phyloP scores from a whole-genome alignment of 2,888 invertebrate species.

The Branchinecta sandiegonensis region DNA sequence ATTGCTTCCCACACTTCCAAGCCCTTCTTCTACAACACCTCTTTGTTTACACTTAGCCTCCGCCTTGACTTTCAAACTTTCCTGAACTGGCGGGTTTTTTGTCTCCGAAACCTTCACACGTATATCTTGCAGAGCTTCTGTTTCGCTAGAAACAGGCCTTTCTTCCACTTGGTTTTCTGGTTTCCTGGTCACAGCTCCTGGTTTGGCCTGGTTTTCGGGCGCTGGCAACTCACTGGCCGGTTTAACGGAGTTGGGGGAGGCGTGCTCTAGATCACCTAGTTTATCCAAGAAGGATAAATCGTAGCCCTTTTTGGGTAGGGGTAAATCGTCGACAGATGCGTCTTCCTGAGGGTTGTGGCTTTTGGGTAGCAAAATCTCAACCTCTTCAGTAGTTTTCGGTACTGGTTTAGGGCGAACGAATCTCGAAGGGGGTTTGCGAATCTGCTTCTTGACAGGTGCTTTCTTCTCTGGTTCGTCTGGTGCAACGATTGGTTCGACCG shows the following conservation, averaged over 20 bases:
- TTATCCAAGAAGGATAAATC: slow-evolving; percentile 24
- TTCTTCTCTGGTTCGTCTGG: not conserved
- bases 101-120: not conserved
- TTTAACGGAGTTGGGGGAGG: slow-evolving; percentile 17
- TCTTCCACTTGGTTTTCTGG: not conserved
- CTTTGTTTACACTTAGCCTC: too few species aligned
- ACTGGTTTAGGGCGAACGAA: not conserved
- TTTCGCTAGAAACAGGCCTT: not conserved
- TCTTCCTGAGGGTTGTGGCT: not conserved
- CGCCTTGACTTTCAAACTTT: not conserved
- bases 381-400: not conserved
- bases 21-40: too few species aligned
- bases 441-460: not conserved
- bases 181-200: too few species aligned
- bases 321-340: not conserved
- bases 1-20: too few species aligned
- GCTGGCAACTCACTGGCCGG: not conserved
- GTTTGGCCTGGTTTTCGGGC: not conserved
- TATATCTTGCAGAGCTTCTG: not conserved
- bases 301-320: slow-evolving; percentile 24
- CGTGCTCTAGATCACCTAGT: slow-evolving; percentile 23
- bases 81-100: not conserved
- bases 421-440: not conserved
- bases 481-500: not conserved
- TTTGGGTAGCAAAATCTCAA: not conserved